Evolutionary conservation across 2,113 vertebrate genomes (phyloP), one percentile per base, ranked within the genome.

Genomic region (Syngnathus floridae): DNA sequence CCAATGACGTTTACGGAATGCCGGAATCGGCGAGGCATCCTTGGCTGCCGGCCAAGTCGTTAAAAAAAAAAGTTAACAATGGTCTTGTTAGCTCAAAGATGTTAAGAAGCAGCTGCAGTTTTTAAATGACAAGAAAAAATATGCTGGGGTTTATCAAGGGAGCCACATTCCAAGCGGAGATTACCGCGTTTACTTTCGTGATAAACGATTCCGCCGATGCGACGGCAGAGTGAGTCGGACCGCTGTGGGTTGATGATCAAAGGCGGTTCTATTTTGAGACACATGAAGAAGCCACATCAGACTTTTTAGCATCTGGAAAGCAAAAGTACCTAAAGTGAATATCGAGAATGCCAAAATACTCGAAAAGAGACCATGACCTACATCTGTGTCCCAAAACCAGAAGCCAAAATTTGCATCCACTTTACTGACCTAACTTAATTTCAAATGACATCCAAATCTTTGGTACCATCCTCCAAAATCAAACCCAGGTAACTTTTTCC

Each of bases 1-100:
- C 9, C 9, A 57, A 19, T 0, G 31, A 37, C 19, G 7, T 9
- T 37, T 43, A 43, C 21, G 70, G n/a, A 22, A 58, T 56, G 61
- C 35, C 51, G 40, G 11, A 69, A 21, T 31, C 14, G 31, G 49
- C 38, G 61, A 57, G 66, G 36, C 31, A 37, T 40, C 40, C 0
- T 58, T 66, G 66, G 62, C 46, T 60, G 16, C 10, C 3, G n/a
- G 61, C 70, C 70, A 78, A 70, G 46, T 67, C 51, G 59, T 77
- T 67, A 66, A 65, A 65, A 48, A 35, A 64, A 63, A 54, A 36
- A 36, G 46, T 73, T 66, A 66, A 71, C 71, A 55, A 76, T 66
- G 45, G 26, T 41, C 49, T 52, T 10, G 11, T 55, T 41, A 21
- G 48, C 21, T 16, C 19, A 31, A 60, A 46, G 26, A 52, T 63